A percentile compares a stretch with the other conserved stretches of the same genome.
phyloP scores from a whole-genome alignment of 2,113 vertebrate species.

The Gymnarchus niloticus region DNA sequence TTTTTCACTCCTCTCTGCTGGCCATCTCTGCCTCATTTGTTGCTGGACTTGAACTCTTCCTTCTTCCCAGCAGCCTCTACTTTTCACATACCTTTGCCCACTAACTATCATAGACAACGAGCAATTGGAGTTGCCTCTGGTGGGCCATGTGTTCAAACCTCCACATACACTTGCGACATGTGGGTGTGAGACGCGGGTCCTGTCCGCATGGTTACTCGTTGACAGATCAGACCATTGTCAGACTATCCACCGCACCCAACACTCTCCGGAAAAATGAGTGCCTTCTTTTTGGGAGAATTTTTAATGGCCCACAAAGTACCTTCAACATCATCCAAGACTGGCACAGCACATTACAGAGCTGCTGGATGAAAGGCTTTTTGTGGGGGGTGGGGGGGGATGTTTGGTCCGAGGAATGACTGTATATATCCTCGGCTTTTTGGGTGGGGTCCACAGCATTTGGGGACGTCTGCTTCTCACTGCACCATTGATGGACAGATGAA shows the following conservation, averaged over 20 bases:
- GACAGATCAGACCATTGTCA: neutral
- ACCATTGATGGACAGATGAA: constrained; percentile 42
- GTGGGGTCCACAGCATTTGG: constrained; percentile 30
- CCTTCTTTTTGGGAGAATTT: too few relatives aligned
- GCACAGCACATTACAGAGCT: neutral
- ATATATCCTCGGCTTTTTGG: constrained; percentile 59
- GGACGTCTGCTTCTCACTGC: constrained; percentile 31
- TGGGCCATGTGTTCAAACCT: neutral
- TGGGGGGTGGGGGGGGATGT: neutral
- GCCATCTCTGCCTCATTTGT: neutral
- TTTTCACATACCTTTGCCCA: too few relatives aligned
- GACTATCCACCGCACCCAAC: neutral
- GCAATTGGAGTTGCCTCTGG: neutral
- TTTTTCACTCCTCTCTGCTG: constrained; percentile 43
- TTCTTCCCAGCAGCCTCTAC: neutral
- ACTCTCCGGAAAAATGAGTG: neutral
- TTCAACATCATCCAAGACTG: too few relatives aligned
- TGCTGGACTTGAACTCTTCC: neutral
- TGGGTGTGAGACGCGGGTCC: too few relatives aligned
- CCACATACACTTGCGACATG: neutral
- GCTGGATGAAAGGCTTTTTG: neutral
- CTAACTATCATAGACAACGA: too few relatives aligned
- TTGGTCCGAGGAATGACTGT: constrained; percentile 43
- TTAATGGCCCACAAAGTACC: neutral
- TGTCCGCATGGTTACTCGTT: constrained; percentile 17